A percentile compares a stretch with the other conserved stretches of the same genome.
phyloP scores from a whole-genome alignment of 2,797 vertebrate species.

The Otolemur crassicaudatus region DNA sequence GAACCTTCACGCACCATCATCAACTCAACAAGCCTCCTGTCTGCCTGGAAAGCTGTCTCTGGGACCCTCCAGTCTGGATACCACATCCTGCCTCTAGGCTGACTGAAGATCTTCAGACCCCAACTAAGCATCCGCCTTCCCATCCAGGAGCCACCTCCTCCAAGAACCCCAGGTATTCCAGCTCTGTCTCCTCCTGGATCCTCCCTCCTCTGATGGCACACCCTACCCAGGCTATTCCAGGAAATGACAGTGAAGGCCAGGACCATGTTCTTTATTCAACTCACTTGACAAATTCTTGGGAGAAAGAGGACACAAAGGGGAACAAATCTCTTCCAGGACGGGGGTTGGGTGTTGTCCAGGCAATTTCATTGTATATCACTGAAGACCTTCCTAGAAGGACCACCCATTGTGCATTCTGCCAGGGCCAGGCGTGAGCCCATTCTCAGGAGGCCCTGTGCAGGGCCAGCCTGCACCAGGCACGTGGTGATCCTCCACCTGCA shows the following conservation, averaged over 20 bases:
- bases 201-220: neutral
- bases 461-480: too few species aligned
- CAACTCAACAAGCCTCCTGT: neutral
- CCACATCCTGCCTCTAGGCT: neutral
- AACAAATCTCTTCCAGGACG: neutral
- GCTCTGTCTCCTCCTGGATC: neutral
- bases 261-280: neutral
- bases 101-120: neutral
- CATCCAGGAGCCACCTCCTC: neutral
- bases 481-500: neutral
- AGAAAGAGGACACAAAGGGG: neutral
- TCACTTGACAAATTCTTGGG: neutral
- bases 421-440: neutral
- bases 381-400: neutral
- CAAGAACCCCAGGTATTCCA: neutral
- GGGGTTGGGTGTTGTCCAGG: neutral
- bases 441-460: neutral
- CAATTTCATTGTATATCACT: neutral
- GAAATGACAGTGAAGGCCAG: neutral
- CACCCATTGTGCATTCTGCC: neutral
- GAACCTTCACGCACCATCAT: neutral
- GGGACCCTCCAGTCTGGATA: neutral
- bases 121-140: neutral
- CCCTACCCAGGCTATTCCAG: neutral
- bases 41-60: neutral